Percentiles rank a stretch among this genome's conserved stretches.
phyloP scores from a whole-genome alignment of 2,888 invertebrate genomes.

The Amiota mariae region DNA sequence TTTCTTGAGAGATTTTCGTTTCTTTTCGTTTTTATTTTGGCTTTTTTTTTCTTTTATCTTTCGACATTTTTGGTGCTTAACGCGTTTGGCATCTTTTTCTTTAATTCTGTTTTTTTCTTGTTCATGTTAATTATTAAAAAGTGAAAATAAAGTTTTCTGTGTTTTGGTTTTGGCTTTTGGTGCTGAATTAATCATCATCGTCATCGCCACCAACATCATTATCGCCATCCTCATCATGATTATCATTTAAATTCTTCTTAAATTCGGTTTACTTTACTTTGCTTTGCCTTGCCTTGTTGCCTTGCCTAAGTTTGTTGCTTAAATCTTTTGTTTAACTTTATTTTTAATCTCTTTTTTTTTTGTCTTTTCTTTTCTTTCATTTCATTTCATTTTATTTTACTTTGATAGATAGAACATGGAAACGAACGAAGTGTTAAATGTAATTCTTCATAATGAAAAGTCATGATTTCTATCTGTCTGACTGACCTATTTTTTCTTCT shows the following conservation, averaged over 20 bases:
- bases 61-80: slow-evolving; percentile 42
- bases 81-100: slow-evolving; percentile 53
- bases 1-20: slow-evolving; percentile 45
- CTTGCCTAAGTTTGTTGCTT: slow-evolving; percentile 41
- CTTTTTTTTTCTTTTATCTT: slow-evolving; percentile 33
- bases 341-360: neutral
- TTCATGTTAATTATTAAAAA: slow-evolving; percentile 67
- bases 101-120: slow-evolving; percentile 45
- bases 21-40: slow-evolving; percentile 49
- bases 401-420: slow-evolving; percentile 32
- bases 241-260: too few relatives aligned
- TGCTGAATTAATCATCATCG: slow-evolving; percentile 46
- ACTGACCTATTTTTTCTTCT: neutral
- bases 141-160: slow-evolving; percentile 56
- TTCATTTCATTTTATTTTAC: slow-evolving; percentile 41
- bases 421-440: slow-evolving; percentile 21
- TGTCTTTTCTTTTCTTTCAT: neutral
- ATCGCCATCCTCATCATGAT: too few relatives aligned
- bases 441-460: slow-evolving; percentile 21
- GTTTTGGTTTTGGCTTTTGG: slow-evolving; percentile 39
- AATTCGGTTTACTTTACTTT: too few relatives aligned
- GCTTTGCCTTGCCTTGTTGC: slow-evolving; percentile 6
- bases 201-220: neutral
- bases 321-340: slow-evolving; percentile 41
- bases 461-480: neutral